Conservation (phyloP, 1,140 invertebrate genomes). For the Pantala flavescens region DNA sequence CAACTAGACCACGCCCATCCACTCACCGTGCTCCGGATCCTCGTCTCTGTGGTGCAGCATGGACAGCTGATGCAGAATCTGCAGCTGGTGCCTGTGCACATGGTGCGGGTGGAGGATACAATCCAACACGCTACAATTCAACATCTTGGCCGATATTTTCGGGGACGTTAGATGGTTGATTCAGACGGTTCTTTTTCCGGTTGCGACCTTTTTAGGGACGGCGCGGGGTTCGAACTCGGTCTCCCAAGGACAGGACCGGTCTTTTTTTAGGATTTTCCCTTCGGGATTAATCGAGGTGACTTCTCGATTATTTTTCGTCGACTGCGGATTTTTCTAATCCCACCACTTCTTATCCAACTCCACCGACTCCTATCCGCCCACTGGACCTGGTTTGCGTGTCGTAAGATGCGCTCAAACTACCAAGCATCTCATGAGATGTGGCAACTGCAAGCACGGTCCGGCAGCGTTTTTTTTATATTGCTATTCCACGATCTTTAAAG, state of each 20-base stretch:
- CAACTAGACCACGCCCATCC: background rate
- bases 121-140: background rate
- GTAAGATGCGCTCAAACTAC: background rate
- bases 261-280: background rate
- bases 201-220: background rate
- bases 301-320: background rate
- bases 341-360: background rate
- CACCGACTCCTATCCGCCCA: background rate
- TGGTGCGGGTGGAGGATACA: background rate
- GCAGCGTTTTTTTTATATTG: background rate
- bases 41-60: background rate
- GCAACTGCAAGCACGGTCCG: background rate
- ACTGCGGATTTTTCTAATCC: background rate
- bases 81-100: background rate
- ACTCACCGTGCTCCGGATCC: background rate
- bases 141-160: background rate
- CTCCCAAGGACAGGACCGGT: background rate
- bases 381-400: background rate
- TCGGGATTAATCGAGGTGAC: background rate
- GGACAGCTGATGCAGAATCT: background rate
- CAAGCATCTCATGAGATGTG: background rate
- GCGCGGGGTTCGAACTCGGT: background rate
- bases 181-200: background rate
- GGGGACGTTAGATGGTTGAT: background rate
- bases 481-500: too few species aligned